Percentiles rank a stretch among this genome's conserved stretches.
Conservation (phyloP, 2,888 invertebrate genomes). For the Tinea semifulvella region DNA sequence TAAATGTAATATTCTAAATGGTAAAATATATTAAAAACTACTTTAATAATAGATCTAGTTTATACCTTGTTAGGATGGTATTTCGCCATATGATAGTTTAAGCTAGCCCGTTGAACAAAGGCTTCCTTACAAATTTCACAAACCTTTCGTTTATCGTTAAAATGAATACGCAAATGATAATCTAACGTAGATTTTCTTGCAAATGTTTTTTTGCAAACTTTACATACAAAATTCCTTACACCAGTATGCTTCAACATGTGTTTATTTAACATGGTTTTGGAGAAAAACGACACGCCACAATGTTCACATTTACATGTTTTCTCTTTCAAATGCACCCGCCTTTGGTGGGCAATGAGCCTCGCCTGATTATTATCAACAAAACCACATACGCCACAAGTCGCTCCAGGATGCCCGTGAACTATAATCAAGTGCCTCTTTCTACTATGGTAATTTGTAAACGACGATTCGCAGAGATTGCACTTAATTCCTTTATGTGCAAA, state of each 20-base stretch:
- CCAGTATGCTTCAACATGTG: constrained; percentile 24
- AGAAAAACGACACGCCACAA: constrained; percentile 24
- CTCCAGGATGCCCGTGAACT: constrained; percentile 24
- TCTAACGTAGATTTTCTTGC: constrained; percentile 18
- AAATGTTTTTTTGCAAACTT: constrained; percentile 29
- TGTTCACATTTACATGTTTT: constrained; percentile 7
- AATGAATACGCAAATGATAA: constrained; percentile 24
- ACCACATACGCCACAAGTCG: constrained; percentile 28
- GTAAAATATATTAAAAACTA: too few relatives aligned
- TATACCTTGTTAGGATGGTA: constrained; percentile 22
- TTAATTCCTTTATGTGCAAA: too few relatives aligned
- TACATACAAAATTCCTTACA: constrained; percentile 25
- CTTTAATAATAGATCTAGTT: too few relatives aligned
- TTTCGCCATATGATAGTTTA: constrained; percentile 28
- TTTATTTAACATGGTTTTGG: background rate
- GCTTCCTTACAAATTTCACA: constrained; percentile 19
- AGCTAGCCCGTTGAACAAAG: constrained; percentile 23
- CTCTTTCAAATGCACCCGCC: constrained; percentile 20
- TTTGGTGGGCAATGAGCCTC: constrained; percentile 24
- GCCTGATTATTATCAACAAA: constrained; percentile 20
- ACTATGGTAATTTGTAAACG: too few relatives aligned
- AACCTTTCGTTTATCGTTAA: constrained; percentile 16
- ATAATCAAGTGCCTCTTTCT: too few relatives aligned
- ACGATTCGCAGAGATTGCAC: too few relatives aligned
- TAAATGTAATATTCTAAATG: too few relatives aligned